Percentiles rank a stretch among this genome's conserved stretches.
phyloP scores from a whole-genome alignment of 2,113 vertebrate species.

The Anseranas semipalmata region DNA sequence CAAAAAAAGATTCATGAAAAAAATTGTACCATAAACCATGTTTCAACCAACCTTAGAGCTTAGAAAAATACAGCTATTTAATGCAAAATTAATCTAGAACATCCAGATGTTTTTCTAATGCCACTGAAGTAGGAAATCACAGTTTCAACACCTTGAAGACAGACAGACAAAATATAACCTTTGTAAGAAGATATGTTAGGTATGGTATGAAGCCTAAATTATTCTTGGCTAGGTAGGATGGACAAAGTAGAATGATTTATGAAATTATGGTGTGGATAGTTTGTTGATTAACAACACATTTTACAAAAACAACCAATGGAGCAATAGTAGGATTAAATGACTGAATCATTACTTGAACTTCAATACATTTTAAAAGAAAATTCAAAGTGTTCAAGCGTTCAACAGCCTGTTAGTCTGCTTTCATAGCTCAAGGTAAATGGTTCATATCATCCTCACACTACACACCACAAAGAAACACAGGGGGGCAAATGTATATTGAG shows the following conservation, averaged over 20 bases:
- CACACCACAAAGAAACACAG: background rate
- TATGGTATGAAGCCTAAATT: background rate
- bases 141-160: background rate
- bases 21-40: background rate
- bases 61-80: background rate
- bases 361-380: background rate
- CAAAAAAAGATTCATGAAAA: slow-evolving; percentile 50
- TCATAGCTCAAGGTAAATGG: background rate
- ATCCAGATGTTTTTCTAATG: background rate
- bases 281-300: background rate
- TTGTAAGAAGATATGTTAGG: background rate
- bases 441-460: background rate
- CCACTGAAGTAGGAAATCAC: background rate
- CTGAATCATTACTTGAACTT: background rate
- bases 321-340: background rate
- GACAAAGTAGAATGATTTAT: background rate
- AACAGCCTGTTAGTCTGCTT: background rate
- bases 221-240: background rate
- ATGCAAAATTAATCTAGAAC: background rate
- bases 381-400: background rate
- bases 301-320: background rate
- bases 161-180: background rate
- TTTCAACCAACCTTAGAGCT: background rate
- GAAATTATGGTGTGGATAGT: background rate
- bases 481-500: background rate